A percentile compares a stretch with the other conserved stretches of the same genome.
phyloP scores from a whole-genome alignment of 2,888 invertebrate species.

The Arrhopalites spinosus region DNA sequence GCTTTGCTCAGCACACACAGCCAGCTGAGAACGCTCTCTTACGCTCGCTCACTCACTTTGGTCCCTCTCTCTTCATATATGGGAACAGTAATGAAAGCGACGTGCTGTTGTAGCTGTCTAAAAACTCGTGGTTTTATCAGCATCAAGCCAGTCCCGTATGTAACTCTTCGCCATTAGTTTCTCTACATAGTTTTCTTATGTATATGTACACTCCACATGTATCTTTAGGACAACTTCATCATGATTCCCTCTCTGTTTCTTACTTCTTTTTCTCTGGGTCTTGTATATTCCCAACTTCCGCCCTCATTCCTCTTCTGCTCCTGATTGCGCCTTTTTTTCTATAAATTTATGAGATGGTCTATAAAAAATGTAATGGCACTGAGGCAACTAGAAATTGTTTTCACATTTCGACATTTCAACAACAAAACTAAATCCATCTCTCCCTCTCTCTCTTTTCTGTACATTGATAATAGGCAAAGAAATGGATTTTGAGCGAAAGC shows the following conservation, averaged over 20 bases:
- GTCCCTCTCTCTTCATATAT: not conserved
- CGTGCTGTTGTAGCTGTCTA: conserved; percentile 4
- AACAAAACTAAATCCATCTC: not conserved
- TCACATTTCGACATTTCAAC: not conserved
- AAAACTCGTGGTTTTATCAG: conserved; percentile 7
- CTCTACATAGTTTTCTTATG: not conserved
- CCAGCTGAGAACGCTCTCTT: conserved; percentile 15
- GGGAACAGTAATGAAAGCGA: conserved; percentile 31
- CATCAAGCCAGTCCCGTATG: not conserved
- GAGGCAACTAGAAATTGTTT: not conserved
- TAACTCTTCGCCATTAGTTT: not conserved
- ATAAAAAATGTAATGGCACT: not conserved
- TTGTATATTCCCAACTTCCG: not conserved
- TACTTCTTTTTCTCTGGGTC: not conserved
- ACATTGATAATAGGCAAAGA: no score
- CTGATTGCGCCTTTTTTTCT: not conserved
- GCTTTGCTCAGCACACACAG: conserved; percentile 14
- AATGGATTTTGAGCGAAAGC: no score
- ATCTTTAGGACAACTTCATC: conserved; percentile 20
- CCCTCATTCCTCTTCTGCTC: not conserved
- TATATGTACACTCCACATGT: not conserved
- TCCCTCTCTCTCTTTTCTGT: no score
- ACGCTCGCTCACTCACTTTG: not conserved
- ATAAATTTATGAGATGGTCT: conserved; percentile 4
- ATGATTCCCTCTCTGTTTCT: not conserved